Evolutionary conservation across 2,113 vertebrate genomes (phyloP).

Genomic region (Delphinus delphis): DNA sequence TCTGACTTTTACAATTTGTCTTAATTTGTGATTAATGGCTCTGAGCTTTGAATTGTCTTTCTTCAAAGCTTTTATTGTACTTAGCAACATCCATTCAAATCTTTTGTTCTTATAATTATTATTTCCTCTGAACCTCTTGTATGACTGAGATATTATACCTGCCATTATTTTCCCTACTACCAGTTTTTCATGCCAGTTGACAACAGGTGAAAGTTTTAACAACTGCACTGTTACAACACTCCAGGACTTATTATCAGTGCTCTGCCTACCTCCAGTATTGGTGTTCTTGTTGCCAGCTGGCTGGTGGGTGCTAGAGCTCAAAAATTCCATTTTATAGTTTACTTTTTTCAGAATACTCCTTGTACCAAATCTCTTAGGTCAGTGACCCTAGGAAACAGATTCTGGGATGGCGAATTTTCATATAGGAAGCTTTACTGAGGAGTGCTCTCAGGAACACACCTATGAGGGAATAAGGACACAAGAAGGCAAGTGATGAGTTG

Average conservation of each 20-base stretch:
- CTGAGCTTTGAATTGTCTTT: constrained; percentile 20
- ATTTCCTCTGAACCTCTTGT: neutral
- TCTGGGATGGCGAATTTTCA: neutral
- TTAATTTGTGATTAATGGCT: constrained; percentile 9
- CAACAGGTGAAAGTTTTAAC: neutral
- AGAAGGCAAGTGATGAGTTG: neutral
- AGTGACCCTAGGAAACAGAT: neutral
- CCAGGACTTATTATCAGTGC: neutral
- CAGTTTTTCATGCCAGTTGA: neutral
- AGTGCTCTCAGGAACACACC: neutral
- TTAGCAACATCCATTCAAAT: neutral
- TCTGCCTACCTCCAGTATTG: neutral
- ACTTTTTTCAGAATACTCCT: neutral
- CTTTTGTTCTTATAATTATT: constrained; percentile 16
- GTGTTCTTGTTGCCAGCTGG: neutral
- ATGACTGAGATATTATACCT: constrained; percentile 8
- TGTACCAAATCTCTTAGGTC: neutral
- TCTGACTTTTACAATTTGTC: constrained; percentile 28
- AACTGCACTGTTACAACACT: neutral
- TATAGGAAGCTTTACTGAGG: neutral
- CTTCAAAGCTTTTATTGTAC: neutral
- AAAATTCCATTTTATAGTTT: neutral
- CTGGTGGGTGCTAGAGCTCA: neutral
- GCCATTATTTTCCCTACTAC: neutral
- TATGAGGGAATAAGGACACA: neutral